These are phyloP conservation scores for Apis cerana DNA, from an alignment of 1,140 invertebrate genomes.

Conservation along the genomic window DNA sequence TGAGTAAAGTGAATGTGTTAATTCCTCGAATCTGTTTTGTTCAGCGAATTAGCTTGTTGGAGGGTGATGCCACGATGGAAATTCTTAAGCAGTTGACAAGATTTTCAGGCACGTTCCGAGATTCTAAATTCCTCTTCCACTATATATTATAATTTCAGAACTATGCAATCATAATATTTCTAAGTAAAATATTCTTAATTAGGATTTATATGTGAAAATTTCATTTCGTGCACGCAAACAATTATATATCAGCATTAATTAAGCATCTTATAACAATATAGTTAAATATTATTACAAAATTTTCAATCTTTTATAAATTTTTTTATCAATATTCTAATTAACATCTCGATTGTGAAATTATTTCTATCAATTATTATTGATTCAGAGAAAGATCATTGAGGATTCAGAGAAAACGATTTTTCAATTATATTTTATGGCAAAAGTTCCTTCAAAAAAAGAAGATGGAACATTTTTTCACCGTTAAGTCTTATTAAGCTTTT, in stretches of 20 bases:
- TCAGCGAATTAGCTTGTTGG: background rate
- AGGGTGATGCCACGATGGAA: background rate
- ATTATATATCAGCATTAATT: too few species aligned
- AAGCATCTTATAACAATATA: background rate
- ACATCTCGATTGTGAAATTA: too few species aligned
- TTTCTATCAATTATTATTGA: too few species aligned
- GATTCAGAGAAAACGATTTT: too few species aligned
- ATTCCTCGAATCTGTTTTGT: slow-evolving; percentile 2
- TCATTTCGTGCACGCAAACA: background rate
- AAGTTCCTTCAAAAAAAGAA: background rate
- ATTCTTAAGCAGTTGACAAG: background rate
- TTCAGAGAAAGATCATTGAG: too few species aligned
- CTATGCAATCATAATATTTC: background rate
- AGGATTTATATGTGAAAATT: background rate
- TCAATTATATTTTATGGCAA: background rate
- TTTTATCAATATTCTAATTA: too few species aligned
- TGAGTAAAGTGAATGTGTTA: slow-evolving; percentile 6
- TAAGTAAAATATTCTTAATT: background rate
- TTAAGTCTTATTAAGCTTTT: slow-evolving; percentile 16
- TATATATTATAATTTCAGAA: background rate
- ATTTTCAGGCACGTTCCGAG: slow-evolving; percentile 7
- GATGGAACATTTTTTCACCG: slow-evolving; percentile 20
- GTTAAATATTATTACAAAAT: too few species aligned
- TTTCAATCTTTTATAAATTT: too few species aligned
- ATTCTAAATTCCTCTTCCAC: background rate